A percentile compares a stretch with the other conserved stretches of the same genome.
These are phyloP conservation scores for Drosophila vallismaia DNA, from an alignment of 2,888 invertebrate species.

Conservation along the genomic window DNA sequence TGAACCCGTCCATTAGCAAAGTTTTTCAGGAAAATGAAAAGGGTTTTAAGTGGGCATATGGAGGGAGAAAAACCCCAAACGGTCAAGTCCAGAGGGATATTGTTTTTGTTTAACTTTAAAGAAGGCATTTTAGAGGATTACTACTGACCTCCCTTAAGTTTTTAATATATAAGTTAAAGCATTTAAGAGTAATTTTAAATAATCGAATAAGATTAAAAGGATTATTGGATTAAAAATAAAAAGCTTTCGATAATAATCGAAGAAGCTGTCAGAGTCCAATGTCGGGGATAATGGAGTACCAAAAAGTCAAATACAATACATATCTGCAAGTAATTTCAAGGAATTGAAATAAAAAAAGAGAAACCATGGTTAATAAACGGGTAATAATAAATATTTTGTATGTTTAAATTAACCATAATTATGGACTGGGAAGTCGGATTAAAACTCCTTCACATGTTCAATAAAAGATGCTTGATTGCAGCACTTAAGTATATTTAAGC, in stretches of 20 bases:
- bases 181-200: neutral
- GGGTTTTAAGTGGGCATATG: neutral
- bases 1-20: slow-evolving; percentile 42
- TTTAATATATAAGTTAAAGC: no score
- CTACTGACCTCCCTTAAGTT: no score
- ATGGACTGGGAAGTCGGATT: neutral
- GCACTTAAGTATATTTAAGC: slow-evolving; percentile 1
- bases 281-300: no score
- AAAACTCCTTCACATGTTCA: neutral
- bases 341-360: no score
- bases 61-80: neutral
- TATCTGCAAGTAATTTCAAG: no score
- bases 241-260: neutral
- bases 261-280: no score
- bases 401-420: neutral
- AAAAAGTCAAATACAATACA: no score
- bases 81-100: neutral
- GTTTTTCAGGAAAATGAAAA: neutral
- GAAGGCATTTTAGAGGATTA: no score
- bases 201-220: neutral
- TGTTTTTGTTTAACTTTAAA: neutral
- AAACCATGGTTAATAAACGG: no score
- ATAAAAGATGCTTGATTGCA: slow-evolving; percentile 1
- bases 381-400: no score
- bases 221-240: neutral